Evolutionary conservation across 53 echinoderm and acorn worm species (phyloP).

Genomic region (Holothuria leucospilota): DNA sequence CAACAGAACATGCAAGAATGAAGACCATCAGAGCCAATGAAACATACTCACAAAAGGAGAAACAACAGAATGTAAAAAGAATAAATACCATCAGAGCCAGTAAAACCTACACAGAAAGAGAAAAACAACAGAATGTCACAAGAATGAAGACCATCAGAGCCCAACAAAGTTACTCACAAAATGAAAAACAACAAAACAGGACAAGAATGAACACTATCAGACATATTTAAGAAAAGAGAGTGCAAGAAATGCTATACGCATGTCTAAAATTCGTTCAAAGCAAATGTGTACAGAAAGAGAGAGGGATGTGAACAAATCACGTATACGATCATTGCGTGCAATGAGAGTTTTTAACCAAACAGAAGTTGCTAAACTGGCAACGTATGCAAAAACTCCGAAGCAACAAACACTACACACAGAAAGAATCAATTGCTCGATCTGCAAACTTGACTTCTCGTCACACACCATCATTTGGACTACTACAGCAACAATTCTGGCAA

Average conservation of each 20-base stretch:
- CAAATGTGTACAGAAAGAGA: not conserved
- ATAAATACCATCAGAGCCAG: too few species aligned
- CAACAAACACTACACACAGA: not conserved
- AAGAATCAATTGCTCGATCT: not conserved
- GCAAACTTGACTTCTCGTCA: not conserved
- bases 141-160: too few species aligned
- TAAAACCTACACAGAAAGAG: too few species aligned
- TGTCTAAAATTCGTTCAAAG: not conserved
- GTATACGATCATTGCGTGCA: not conserved
- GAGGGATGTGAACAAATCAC: not conserved
- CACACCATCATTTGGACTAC: constrained; percentile 1
- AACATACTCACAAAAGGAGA: too few species aligned
- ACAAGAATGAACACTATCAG: constrained; percentile 15
- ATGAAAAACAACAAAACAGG: not conserved
- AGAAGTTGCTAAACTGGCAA: not conserved
- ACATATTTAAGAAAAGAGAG: not conserved
- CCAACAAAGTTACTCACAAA: too few species aligned
- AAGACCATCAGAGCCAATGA: too few species aligned
- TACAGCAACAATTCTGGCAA: constrained; percentile 32
- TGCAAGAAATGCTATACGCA: too few species aligned
- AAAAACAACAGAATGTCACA: too few species aligned
- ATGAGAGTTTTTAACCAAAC: not conserved
- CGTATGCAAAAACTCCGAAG: not conserved
- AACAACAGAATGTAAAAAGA: too few species aligned
- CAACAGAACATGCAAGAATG: too few species aligned